phyloP scores from a whole-genome alignment of 2,113 vertebrate genomes.

The Callorhinus ursinus region DNA sequence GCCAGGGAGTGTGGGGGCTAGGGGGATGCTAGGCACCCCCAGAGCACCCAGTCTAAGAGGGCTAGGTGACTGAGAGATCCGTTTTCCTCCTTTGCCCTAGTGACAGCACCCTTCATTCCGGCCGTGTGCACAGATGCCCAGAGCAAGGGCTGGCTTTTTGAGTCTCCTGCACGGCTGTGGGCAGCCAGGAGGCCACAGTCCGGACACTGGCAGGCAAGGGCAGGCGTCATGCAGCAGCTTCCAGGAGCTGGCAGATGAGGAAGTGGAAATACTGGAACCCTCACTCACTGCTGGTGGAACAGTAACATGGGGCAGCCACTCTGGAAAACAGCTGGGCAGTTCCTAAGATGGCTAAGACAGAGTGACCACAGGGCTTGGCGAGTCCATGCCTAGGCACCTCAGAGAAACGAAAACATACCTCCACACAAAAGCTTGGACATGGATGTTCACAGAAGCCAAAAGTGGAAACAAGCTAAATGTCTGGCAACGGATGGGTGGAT shows the following conservation, averaged over 20 bases:
- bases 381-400: background rate
- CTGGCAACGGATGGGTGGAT: background rate
- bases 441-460: background rate
- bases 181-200: background rate
- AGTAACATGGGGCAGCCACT: background rate
- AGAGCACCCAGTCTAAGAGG: background rate
- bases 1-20: rapidly evolving
- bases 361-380: background rate
- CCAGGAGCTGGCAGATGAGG: background rate
- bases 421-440: background rate
- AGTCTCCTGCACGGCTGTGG: background rate
- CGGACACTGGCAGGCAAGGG: background rate
- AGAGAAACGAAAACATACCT: background rate
- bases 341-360: background rate
- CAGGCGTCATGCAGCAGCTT: background rate
- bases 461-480: background rate
- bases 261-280: background rate
- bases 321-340: background rate
- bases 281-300: background rate
- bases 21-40: background rate
- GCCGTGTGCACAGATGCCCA: background rate
- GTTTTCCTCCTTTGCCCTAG: background rate
- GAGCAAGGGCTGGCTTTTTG: background rate
- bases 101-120: background rate
- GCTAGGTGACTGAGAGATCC: background rate